Percentiles rank a stretch among this genome's conserved stretches.
Conservation (phyloP, 53 echinoderm and acorn worm species). For the Echinometra lucunter region DNA sequence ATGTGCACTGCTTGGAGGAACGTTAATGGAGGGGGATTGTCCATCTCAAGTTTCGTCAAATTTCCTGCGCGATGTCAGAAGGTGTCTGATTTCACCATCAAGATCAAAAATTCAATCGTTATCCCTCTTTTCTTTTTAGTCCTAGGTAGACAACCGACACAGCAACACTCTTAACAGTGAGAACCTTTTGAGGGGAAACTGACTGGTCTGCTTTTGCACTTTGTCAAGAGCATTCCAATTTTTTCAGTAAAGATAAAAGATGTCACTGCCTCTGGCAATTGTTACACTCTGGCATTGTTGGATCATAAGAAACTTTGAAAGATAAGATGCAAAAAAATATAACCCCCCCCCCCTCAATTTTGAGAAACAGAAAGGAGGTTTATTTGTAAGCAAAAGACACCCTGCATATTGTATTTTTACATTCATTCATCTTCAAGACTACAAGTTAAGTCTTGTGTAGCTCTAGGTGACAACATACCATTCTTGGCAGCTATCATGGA, state of each 20-base stretch:
- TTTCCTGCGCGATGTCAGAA: conserved; percentile 59
- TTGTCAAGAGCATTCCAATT: background rate
- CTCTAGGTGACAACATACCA: too few relatives aligned
- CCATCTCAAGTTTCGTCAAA: conserved; percentile 47
- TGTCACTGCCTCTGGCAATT: background rate
- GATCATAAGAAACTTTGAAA: background rate
- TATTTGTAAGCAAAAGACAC: background rate
- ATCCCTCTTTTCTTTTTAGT: conserved; percentile 16
- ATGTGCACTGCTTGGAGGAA: conserved; percentile 38
- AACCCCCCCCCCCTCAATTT: background rate
- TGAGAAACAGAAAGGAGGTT: background rate
- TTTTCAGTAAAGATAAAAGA: background rate
- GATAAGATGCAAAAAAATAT: background rate
- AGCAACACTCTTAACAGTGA: background rate
- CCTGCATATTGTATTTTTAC: too few relatives aligned
- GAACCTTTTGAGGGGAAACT: background rate
- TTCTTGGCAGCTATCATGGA: too few relatives aligned
- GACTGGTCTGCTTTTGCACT: background rate
- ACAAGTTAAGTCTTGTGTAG: too few relatives aligned
- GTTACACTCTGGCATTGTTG: background rate
- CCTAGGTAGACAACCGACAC: background rate
- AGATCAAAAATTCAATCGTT: conserved; percentile 44
- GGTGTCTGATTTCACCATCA: conserved; percentile 47
- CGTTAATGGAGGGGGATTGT: conserved; percentile 65
- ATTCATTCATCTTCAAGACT: too few relatives aligned